Base-by-base conservation (phyloP, 2,888 invertebrate genomes). In the Yponomeuta cagnagella region DNA sequence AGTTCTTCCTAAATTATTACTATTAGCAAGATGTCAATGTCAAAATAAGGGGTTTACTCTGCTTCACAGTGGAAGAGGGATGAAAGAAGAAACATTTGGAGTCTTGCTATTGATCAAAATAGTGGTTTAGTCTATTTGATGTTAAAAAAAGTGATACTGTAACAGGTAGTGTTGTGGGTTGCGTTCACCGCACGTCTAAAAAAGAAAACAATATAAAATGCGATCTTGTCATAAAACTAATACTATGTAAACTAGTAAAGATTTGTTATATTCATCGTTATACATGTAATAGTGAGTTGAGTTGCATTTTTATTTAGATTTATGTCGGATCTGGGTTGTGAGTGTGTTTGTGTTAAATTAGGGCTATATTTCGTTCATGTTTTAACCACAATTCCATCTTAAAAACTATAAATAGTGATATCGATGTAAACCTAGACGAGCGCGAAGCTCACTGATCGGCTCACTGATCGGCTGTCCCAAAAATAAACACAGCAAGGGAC, bases 141-240 rank as follows among this genome's bases (percentile, higher is more conserved):
- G 52, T 15, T 15, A 58, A 58, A 58, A 8, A 58, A 12, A 58
- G 52, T 58, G 52, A 58, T 58, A 58, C 12, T 43, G 3, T 15
- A 58, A 15, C 3, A 58, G 52, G 52, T 58, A 58, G 52, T 58
- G 52, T 3, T 65, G 30, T 30, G 65, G 65, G 30, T 65, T 9
- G 12, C 31, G 30, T 23, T 31, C 65, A 31, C 30, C 33, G 65
- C 65, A 10, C 52, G 52, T 58, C 8, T 58, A 12, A 58, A 58
- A 52, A 58, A 58, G 12, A 58, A 58, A 58, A 15, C 3, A 58
- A 58, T 12, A 58, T 58, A 58, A 58, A 58, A 79, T 80, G 79
- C 82, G 82, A 85, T 86, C 87, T 87, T 86, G 85, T 87, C 86
- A 82, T 80, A 76, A 78, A 73, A 43, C 5, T 43, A 43, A 80